phyloP scores from a whole-genome alignment of 2,888 invertebrate genomes.

The Eudemis profundana region DNA sequence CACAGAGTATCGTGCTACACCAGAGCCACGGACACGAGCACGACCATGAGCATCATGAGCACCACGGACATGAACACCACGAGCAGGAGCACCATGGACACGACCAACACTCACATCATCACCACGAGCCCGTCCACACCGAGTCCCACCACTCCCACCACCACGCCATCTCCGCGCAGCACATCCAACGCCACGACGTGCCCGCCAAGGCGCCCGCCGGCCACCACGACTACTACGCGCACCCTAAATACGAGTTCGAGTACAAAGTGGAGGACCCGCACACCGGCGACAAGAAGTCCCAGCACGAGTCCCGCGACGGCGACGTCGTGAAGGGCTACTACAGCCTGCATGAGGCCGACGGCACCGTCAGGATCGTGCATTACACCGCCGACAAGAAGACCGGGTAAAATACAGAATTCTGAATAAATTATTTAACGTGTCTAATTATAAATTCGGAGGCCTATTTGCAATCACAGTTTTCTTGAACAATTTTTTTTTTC shows the following conservation, averaged over 20 bases:
- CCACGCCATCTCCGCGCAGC: constrained; percentile 53
- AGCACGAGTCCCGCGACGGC: constrained; percentile 80
- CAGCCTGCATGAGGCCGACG: constrained; percentile 81
- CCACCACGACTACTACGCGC: constrained; percentile 42
- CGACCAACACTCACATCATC: constrained; percentile 59
- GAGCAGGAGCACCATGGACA: neutral
- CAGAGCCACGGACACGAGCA: constrained; percentile 51
- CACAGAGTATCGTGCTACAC: constrained; percentile 59
- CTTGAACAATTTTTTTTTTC: constrained; percentile 19
- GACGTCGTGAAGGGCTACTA: constrained; percentile 85
- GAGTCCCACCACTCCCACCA: constrained; percentile 26
- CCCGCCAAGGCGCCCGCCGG: constrained; percentile 45
- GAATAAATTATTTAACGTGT: too few species aligned
- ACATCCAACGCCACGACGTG: constrained; percentile 52
- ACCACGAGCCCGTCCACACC: constrained; percentile 14
- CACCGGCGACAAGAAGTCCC: constrained; percentile 77
- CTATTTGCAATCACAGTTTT: too few species aligned
- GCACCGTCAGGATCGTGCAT: constrained; percentile 68
- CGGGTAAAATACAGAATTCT: constrained; percentile 60
- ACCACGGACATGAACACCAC: constrained; percentile 6
- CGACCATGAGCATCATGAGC: constrained; percentile 48
- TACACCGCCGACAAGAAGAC: constrained; percentile 59
- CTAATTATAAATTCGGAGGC: too few species aligned
- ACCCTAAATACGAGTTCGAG: constrained; percentile 66
- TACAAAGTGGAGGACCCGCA: constrained; percentile 78